Conservation (phyloP, 1,140 invertebrate species). For the Bombus difficillimus region DNA sequence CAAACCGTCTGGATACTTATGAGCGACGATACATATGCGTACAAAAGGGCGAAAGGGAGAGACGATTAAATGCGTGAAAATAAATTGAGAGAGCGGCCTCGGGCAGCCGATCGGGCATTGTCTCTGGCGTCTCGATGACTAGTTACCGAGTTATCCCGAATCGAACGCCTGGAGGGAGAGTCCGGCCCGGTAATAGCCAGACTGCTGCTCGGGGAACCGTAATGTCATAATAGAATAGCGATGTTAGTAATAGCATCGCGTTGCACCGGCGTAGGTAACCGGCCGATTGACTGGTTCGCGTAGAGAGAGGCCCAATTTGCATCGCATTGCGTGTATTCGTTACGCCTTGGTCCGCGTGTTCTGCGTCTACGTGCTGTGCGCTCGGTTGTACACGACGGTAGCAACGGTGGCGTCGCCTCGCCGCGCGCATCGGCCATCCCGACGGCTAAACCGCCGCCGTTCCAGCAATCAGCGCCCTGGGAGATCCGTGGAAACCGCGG, state of each 20-base stretch:
- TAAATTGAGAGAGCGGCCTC: conserved; percentile 40
- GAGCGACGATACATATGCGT: background rate
- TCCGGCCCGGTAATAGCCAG: conserved; percentile 52
- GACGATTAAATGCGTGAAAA: conserved; percentile 30
- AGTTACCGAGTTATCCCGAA: conserved; percentile 55
- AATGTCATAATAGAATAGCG: conserved; percentile 82
- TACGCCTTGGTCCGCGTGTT: conserved; percentile 73
- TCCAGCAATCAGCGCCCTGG: conserved; percentile 74
- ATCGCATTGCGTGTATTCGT: conserved; percentile 80
- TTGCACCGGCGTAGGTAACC: conserved; percentile 61
- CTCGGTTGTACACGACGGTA: background rate
- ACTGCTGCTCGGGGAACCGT: conserved; percentile 73
- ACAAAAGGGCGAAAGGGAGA: background rate
- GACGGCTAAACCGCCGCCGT: conserved; percentile 63
- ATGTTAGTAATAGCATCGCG: conserved; percentile 82
- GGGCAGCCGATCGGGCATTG: conserved; percentile 36
- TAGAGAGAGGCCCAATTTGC: conserved; percentile 80
- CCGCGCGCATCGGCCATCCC: conserved; percentile 45
- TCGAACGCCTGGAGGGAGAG: conserved; percentile 56
- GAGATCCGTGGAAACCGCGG: conserved; percentile 73
- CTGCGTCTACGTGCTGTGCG: conserved; percentile 17
- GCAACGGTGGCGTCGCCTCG: conserved; percentile 14
- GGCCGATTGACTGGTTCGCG: conserved; percentile 64
- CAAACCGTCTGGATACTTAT: background rate
- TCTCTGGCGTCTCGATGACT: conserved; percentile 49